These are phyloP conservation scores for Lepidocyrtoides sp. DNA, from an alignment of 2,888 invertebrate species.

Conservation along the genomic window DNA sequence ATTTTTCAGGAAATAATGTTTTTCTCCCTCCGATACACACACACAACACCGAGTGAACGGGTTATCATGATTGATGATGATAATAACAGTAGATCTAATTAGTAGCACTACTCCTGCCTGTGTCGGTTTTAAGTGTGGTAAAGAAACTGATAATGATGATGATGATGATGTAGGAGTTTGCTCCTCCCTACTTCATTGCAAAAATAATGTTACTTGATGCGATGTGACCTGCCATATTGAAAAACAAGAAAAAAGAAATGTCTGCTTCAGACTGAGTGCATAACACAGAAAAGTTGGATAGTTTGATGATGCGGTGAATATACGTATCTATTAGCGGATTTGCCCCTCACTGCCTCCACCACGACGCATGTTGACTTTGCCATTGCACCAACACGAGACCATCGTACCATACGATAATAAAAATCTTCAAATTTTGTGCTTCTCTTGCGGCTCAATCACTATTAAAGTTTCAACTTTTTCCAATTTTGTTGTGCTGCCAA, in stretches of 20 bases:
- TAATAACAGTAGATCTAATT: constrained; percentile 52
- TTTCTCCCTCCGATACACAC: constrained; percentile 58
- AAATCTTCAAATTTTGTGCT: constrained; percentile 51
- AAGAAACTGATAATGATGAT: neutral
- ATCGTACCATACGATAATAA: constrained; percentile 61
- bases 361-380: constrained; percentile 22
- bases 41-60: constrained; percentile 43
- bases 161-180: constrained; percentile 29
- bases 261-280: neutral
- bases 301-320: neutral
- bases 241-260: constrained; percentile 26
- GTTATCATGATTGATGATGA: constrained; percentile 42
- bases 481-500: constrained; percentile 54
- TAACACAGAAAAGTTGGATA: neutral
- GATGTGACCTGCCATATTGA: constrained; percentile 43
- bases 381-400: constrained; percentile 6
- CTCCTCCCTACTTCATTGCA: constrained; percentile 29
- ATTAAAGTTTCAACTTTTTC: constrained; percentile 15
- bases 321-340: constrained; percentile 13
- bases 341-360: constrained; percentile 42
- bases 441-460: constrained; percentile 33
- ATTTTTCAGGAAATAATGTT: constrained; percentile 71
- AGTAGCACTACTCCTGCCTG: neutral
- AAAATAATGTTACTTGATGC: neutral
- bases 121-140: neutral